Base-by-base conservation (phyloP, 2,888 invertebrate genomes). In the Drosophila paranaensis region DNA sequence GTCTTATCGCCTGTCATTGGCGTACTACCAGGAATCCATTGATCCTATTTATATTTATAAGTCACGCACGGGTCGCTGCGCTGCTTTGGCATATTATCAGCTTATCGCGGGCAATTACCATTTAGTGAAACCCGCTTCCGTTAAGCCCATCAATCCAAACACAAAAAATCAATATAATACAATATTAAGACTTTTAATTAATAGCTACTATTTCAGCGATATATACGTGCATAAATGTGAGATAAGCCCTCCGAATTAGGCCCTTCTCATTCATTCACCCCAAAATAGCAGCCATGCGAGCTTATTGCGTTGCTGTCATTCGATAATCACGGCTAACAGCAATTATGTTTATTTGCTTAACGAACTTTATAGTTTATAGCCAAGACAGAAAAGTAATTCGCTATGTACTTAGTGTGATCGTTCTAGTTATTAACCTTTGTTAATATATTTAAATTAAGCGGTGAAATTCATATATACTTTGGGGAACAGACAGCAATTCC, bases 101-200 rank as follows among this genome's bases (percentile, higher is more conserved):
- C 82, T 88, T 88, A 88, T 84, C 84, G 43, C 35, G 4, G 53
- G 42, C 53, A 71, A 71, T 58, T 63, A 65, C 70, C 77, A 81
- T 77, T 71, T 66, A 79, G 25, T 48, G 20, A 50, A 46, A 43
- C 60, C 20, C 43, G 56, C 45, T 67, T 58, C 54, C 66, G 55
- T 46, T 74, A 64, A 71, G 48, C 71, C 40, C 81, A 77, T 74
- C 77, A 74, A 79, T 78, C 71, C 43, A 57, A 68, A 63, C 60
- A 61, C 50, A 60, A 43, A 66, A 81, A 85, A 84, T 88, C 81
- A 85, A 84, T 88, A 85, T 68, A 40, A 40, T 73, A 54, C 37
- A 70, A 79, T 56, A 76, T 53, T 67, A 78, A 73, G 81, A 77
- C 77, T 77, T 81, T 88, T 84, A 85, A 84, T 84, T 79, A 84